Evolutionary conservation across 2,888 invertebrate species (phyloP).

Genomic region (Ophion obscuratus): DNA sequence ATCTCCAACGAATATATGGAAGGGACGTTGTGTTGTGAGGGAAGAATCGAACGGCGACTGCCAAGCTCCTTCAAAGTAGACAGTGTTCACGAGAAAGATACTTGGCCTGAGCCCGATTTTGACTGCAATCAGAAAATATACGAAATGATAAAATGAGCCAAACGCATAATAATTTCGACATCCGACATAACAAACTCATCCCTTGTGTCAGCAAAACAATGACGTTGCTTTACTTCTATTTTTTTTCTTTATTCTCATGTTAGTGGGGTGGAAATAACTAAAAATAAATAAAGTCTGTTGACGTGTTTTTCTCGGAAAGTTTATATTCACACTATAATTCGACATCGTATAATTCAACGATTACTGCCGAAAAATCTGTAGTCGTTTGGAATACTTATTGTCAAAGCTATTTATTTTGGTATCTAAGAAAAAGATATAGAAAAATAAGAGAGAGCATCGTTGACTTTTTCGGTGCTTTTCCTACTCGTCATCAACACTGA

Average conservation of each 20-base stretch:
- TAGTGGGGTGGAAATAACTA: too few species aligned
- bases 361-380: not conserved
- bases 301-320: not conserved
- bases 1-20: not conserved
- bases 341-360: too few species aligned
- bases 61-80: slow-evolving; percentile 11
- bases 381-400: not conserved
- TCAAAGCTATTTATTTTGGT: not conserved
- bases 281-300: not conserved
- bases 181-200: not conserved
- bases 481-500: not conserved
- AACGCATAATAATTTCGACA: not conserved
- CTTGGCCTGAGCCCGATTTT: not conserved
- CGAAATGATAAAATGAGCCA: not conserved
- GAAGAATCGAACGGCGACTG: not conserved
- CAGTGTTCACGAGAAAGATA: not conserved
- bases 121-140: not conserved
- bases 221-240: too few species aligned
- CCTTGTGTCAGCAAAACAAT: too few species aligned
- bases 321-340: not conserved
- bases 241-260: too few species aligned
- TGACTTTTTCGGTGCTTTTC: not conserved
- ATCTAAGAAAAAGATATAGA: not conserved
- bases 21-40: not conserved
- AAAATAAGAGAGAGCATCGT: not conserved